Evolutionary conservation across 2,797 vertebrate species (phyloP), one percentile per base, ranked within the genome.

Genomic region (Gymnothorax javanicus): DNA sequence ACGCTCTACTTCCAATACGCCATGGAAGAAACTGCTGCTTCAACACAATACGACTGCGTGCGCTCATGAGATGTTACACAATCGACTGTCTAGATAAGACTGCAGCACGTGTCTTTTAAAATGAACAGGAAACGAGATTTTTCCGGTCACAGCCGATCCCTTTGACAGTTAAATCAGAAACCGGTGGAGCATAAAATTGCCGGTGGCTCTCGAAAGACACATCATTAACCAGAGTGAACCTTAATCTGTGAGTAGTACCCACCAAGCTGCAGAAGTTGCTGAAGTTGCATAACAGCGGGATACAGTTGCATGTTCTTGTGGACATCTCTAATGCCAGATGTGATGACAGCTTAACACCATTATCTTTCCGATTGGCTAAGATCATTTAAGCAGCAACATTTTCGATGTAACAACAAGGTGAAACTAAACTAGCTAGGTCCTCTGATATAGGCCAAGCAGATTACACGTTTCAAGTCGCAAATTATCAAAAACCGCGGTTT

Each of bases 121-220:
- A 82, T 0, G 59, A 27, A 58, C 56, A 27, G 8, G 81, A 11
- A 50, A 27, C 64, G 64, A 17, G 12, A 83, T 81, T 27, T 43
- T 15, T 83, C 81, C 56, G 52, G 27, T 84, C 84, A 87, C 84
- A 91, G 90, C 89, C 67, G 79, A 69, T 90, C 89, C 87, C 88
- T 86, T 85, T 91, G 91, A 93, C 88, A 90, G 90, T 92, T 88
- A 90, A 92, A 92, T 92, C 91, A 90, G 85, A 87, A 92, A 84
- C 86, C 54, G 95, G 85, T 89, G 89, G 91, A 89, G 92, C 86
- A 64, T 90, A 93, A 94, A 95, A 94, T 94, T 91, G 88, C 91
- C 90, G 91, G 88, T 60, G 77, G 91, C 89, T 89, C 92, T 87
- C 89, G 92, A 90, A 92, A 90, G 87, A 87, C 90, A 79, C 62